These are phyloP conservation scores for Galeopterus variegatus DNA, from an alignment of 2,113 vertebrate genomes.

Conservation along the genomic window DNA sequence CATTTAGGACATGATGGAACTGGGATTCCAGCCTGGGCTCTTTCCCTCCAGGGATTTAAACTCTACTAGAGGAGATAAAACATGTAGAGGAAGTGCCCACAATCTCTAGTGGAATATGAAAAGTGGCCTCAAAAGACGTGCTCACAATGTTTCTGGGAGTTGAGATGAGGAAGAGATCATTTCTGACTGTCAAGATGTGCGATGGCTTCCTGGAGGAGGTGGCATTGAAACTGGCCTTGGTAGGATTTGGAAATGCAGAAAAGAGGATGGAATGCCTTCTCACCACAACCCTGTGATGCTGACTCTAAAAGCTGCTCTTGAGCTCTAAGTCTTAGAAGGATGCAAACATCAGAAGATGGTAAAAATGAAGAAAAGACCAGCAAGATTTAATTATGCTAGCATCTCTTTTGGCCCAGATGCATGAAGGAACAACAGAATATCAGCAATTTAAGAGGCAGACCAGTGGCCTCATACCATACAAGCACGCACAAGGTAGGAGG, in stretches of 20 bases:
- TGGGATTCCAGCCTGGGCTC: not conserved
- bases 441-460: not conserved
- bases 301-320: not conserved
- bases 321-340: not conserved
- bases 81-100: not conserved
- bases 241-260: not conserved
- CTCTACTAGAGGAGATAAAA: not conserved
- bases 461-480: not conserved
- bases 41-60: not conserved
- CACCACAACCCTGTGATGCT: fast-evolving
- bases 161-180: too few species aligned
- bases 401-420: not conserved
- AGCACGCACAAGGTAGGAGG: conserved; percentile 3
- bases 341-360: not conserved
- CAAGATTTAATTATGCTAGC: not conserved
- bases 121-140: not conserved
- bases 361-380: not conserved
- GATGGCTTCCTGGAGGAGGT: too few species aligned
- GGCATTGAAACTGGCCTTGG: too few species aligned
- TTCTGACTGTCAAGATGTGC: too few species aligned
- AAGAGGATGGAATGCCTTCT: not conserved
- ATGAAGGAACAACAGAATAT: not conserved
- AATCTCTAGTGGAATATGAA: not conserved
- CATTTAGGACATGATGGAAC: not conserved
- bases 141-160: too few species aligned